These are phyloP conservation scores for Sinella curviseta DNA, from an alignment of 1,140 invertebrate species.

Conservation along the genomic window DNA sequence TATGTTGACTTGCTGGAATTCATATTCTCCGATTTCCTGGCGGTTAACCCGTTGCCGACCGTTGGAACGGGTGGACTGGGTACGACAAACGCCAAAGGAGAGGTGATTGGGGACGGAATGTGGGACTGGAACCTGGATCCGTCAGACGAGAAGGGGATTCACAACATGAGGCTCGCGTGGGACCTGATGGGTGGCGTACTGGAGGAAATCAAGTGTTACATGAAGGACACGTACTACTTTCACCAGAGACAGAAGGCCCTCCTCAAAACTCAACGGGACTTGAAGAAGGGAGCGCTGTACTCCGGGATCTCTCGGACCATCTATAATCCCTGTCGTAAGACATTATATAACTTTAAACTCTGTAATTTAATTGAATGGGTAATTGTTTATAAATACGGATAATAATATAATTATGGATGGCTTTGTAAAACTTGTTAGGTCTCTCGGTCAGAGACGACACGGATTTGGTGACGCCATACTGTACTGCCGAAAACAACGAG, in stretches of 20 bases:
- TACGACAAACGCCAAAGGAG: too few relatives aligned
- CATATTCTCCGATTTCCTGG: too few relatives aligned
- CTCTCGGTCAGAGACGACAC: background rate
- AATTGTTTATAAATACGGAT: too few relatives aligned
- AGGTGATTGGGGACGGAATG: too few relatives aligned
- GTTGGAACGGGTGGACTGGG: too few relatives aligned
- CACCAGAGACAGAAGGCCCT: background rate
- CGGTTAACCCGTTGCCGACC: too few relatives aligned
- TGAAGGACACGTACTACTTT: background rate
- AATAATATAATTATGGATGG: too few relatives aligned
- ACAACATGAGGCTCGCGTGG: background rate
- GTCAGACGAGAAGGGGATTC: background rate
- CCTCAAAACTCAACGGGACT: background rate
- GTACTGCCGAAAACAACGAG: background rate
- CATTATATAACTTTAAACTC: too few relatives aligned
- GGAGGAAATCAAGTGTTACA: background rate
- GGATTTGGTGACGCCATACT: background rate
- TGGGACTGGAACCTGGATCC: too few relatives aligned
- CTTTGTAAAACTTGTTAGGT: background rate
- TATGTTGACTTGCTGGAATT: too few relatives aligned
- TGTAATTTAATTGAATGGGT: too few relatives aligned
- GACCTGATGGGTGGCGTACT: background rate
- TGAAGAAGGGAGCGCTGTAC: background rate
- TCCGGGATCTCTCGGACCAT: background rate
- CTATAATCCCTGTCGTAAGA: background rate